A percentile compares a stretch with the other conserved stretches of the same genome.
phyloP scores from a whole-genome alignment of 2,113 vertebrate genomes.

The Penelope pileata region DNA sequence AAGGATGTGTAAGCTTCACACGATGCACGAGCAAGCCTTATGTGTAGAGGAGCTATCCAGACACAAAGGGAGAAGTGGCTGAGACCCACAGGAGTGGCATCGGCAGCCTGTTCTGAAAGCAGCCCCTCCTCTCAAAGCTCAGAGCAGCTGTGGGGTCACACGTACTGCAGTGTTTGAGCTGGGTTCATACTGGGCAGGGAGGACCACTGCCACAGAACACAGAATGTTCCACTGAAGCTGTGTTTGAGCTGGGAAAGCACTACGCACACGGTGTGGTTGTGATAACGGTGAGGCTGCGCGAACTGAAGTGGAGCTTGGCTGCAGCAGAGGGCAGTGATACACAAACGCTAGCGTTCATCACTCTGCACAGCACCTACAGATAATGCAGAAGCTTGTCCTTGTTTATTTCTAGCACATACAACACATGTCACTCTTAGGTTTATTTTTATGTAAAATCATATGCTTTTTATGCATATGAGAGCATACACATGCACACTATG shows the following conservation, averaged over 20 bases:
- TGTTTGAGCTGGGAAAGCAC: neutral
- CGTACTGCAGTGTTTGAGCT: neutral
- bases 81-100: fast-evolving
- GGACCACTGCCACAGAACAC: fast-evolving
- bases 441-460: neutral
- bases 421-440: neutral
- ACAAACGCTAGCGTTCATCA: neutral
- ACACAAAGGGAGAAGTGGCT: fast-evolving
- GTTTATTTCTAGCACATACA: neutral
- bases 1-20: neutral
- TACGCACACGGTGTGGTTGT: fast-evolving
- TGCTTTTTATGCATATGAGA: neutral
- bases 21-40: neutral
- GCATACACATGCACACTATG: fast-evolving
- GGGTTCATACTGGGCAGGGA: neutral
- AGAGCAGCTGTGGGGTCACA: neutral
- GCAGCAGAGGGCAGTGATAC: slow-evolving; percentile 16
- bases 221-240: fast-evolving
- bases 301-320: neutral
- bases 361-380: neutral
- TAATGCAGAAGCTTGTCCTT: neutral
- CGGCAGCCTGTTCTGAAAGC: neutral
- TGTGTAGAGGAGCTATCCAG: fast-evolving
- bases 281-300: neutral
- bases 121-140: neutral